Percentiles rank a stretch among this genome's conserved stretches.
These are phyloP conservation scores for Neostethus bicornis DNA, from an alignment of 2,797 vertebrate genomes.

Conservation along the genomic window DNA sequence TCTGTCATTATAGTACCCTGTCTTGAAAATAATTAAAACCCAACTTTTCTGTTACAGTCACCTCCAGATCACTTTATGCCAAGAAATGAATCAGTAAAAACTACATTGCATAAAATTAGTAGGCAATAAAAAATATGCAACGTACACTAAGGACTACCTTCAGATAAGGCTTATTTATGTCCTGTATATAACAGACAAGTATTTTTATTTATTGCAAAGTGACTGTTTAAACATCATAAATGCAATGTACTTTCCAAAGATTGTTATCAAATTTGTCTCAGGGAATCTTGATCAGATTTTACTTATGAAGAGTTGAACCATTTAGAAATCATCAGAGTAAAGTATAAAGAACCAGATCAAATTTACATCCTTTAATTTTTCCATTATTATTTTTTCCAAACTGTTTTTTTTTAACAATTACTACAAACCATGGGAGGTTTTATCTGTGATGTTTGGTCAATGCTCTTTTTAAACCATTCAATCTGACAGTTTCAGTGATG, in stretches of 20 bases:
- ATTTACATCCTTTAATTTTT: no score
- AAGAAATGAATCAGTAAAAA: conserved; percentile 1
- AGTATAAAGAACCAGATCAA: neutral
- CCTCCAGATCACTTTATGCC: conserved; percentile 20
- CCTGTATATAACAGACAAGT: neutral
- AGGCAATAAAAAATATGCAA: neutral
- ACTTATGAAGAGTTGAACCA: neutral
- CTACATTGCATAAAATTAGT: conserved; percentile 22
- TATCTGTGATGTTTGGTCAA: no score
- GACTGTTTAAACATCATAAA: neutral
- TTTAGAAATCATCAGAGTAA: conserved; percentile 14
- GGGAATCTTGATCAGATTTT: neutral
- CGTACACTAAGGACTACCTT: neutral
- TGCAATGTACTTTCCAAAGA: neutral
- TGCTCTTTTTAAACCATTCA: no score
- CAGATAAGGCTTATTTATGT: neutral
- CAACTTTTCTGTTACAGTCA: conserved; percentile 1
- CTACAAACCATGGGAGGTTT: no score
- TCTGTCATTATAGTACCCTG: conserved; percentile 9
- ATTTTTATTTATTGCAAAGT: conserved; percentile 1
- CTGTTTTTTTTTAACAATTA: no score
- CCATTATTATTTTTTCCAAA: no score
- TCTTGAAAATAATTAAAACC: conserved; percentile 36
- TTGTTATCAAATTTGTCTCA: neutral
- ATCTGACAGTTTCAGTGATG: no score